A percentile compares a stretch with the other conserved stretches of the same genome.
These are phyloP conservation scores for Carposina sasakii DNA, from an alignment of 1,140 invertebrate species.

Conservation along the genomic window DNA sequence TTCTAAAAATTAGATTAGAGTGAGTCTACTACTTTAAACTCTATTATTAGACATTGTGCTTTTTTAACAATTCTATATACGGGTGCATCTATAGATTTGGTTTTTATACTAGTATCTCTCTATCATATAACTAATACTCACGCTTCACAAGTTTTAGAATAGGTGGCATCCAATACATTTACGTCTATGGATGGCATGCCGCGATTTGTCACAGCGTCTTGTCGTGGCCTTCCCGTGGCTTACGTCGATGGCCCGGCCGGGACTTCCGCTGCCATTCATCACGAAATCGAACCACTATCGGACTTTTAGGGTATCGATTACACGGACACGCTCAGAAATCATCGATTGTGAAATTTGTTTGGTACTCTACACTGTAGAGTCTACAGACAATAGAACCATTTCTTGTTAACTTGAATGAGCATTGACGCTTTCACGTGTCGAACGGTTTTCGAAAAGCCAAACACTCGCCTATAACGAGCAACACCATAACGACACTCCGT, in stretches of 20 bases:
- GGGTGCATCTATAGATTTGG: no score
- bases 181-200: conserved; percentile 38
- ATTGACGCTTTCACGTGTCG: conserved; percentile 20
- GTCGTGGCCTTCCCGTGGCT: conserved; percentile 31
- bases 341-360: conserved; percentile 1
- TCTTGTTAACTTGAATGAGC: conserved; percentile 4
- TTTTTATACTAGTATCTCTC: no score
- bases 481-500: conserved; percentile 34
- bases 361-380: background rate
- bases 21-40: no score
- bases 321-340: conserved; percentile 31
- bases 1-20: no score
- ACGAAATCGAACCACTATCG: conserved; percentile 54
- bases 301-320: conserved; percentile 56
- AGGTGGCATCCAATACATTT: no score
- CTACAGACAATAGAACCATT: background rate
- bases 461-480: conserved; percentile 33
- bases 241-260: conserved; percentile 16
- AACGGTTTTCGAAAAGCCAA: conserved; percentile 5
- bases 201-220: conserved; percentile 53
- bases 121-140: no score
- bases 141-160: no score
- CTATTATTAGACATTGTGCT: no score
- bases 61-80: no score
- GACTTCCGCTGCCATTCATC: conserved; percentile 60